Base-by-base conservation (phyloP, 2,888 invertebrate species). In the Tachina lurida region DNA sequence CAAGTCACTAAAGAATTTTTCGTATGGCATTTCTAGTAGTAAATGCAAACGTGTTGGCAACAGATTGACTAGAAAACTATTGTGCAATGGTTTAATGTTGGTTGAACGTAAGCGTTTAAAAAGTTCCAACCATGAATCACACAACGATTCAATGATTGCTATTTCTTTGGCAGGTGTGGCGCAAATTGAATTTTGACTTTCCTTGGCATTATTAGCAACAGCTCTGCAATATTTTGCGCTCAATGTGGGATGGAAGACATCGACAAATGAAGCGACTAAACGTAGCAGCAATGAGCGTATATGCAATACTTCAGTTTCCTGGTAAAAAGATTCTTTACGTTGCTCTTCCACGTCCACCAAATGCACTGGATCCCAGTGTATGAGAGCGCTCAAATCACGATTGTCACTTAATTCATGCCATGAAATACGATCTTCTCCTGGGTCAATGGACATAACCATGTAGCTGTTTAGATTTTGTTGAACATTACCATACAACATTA, bases 341-440 rank as follows among this genome's bases (percentile, higher is more conserved):
- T 92, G 91, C 0, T 89, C 88, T 56, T 88, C 89, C 7, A 88
- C 84, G 76, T 90, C 87, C 2, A 90, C 89, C 75, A 91, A 84
- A 89, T 93, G 91, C 87, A 93, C 94, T 0, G 95, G 95, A 89
- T 96, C 96, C 95, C 95, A 96, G 88, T 94, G 94, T 12, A 95
- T 93, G 89, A 96, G 95, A 10, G 96, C 95, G 84, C 94, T 94
- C 41, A 97, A 93, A 92, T 97, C 97, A 58, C 97, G 94, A 93
- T 97, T 97, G 93, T 97, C 97, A 90, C 93, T 93, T 73, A 95
- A 91, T 67, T 94, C 92, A 78, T 94, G 93, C 94, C 95, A 95
- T 71, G 94, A 93, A 74, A 95, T 94, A 65, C 94, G 94, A 91
- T 95, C 94, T 81, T 94, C 94, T 75, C 94, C 94, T 0, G 95